Base-by-base conservation (phyloP, 2,797 vertebrate species). In the Chiroxiphia lanceolata region DNA sequence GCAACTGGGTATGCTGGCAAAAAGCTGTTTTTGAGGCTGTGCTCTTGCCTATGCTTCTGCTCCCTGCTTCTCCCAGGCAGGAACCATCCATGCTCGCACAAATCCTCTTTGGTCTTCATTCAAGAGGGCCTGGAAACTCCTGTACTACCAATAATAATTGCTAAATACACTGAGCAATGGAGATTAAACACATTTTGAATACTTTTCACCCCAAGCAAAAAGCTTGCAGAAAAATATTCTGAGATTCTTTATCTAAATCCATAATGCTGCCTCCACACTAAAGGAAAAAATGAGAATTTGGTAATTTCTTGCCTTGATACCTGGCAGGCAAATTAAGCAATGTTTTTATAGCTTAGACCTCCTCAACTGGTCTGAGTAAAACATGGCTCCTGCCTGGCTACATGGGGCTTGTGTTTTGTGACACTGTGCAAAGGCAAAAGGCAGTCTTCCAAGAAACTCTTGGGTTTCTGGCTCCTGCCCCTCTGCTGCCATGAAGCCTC, bases 351-450 rank as follows among this genome's bases (percentile, higher is more conserved):
- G 50, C 44, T 40, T 19, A 51, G 45, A 42, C 26, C 33, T 79
- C 48, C 54, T 53, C 31, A 15, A 34, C 34, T 21, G 29, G 29
- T 65, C 59, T 50, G 36, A 22, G 51, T 44, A 45, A 70, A 76
- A n/a, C 53, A 19, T 0, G 1, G 23, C 45, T 80, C 34, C 51
- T 69, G 31, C 60, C 53, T 50, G 25, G 17, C 29, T 48, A 2
- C 12, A 3, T 7, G 10, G n/a, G 36, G 26, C 29, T 60, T 29
- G 11, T 27, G 21, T 50, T 71, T 25, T 0, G 0, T 45, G 33
- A 36, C 14, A 56, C 33, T 27, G 33, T 13, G 47, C 19, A 14
- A 65, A 77, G 10, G 38, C n/a, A 67, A 50, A 71, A 82, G n/a
- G 9, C 42, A 44, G 29, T 31, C 25, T 27, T 23, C 11, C 10